Conservation (phyloP, 1,140 invertebrate genomes). For the Drosophila novamexicana region DNA sequence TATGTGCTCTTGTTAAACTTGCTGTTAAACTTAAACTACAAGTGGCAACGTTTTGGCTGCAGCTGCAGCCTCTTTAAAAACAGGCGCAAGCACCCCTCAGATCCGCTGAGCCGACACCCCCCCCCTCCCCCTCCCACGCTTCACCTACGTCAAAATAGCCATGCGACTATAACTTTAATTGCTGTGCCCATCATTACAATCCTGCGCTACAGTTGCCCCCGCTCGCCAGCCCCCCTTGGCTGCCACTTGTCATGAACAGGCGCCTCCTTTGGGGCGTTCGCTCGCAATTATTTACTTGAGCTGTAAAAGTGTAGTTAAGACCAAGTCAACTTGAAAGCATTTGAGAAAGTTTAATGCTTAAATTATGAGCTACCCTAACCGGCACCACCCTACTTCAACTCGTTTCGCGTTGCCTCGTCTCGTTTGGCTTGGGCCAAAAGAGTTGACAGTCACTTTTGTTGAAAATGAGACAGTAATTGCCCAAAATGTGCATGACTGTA, state of each 20-base stretch:
- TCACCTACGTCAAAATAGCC: constrained; percentile 18
- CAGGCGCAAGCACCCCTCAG: neutral
- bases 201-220: constrained; percentile 45
- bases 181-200: constrained; percentile 79
- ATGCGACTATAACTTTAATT: constrained; percentile 69
- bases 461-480: constrained; percentile 81
- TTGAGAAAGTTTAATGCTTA: constrained; percentile 82
- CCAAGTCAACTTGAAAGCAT: constrained; percentile 82
- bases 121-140: neutral
- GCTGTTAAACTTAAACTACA: constrained; percentile 54
- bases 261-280: constrained; percentile 13
- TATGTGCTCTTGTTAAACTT: constrained; percentile 66
- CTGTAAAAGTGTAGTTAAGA: constrained; percentile 81
- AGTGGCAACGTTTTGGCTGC: constrained; percentile 29
- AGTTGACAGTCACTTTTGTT: constrained; percentile 80
- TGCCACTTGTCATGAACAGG: constrained; percentile 3
- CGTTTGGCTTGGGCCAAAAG: constrained; percentile 37
- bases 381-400: neutral
- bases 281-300: constrained; percentile 80
- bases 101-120: neutral
- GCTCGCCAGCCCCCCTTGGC: neutral
- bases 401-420: constrained; percentile 2
- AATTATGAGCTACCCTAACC: constrained; percentile 70
- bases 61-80: constrained; percentile 43
- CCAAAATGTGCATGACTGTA: constrained; percentile 71